Evolutionary conservation across 2,797 vertebrate species (phyloP).

Genomic region (Acipenser oxyrinchus): DNA sequence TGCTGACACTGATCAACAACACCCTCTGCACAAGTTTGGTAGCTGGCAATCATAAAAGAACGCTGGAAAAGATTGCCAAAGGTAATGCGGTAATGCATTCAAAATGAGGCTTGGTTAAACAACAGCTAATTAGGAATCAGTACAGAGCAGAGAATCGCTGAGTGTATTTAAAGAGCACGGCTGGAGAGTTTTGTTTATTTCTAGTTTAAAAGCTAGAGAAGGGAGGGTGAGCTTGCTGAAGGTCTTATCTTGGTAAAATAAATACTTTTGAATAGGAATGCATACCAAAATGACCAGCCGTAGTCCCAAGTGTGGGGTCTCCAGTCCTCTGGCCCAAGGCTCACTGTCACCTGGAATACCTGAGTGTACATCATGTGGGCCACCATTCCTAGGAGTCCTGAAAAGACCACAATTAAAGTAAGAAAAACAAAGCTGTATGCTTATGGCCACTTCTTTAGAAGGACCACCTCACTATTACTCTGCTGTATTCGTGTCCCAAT

Average conservation of each 20-base stretch:
- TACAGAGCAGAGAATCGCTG: not conserved
- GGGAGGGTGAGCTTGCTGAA: not conserved
- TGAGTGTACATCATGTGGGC: conserved; percentile 75
- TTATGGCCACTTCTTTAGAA: no score
- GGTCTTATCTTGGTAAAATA: not conserved
- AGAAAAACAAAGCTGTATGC: not conserved
- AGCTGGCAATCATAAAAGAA: not conserved
- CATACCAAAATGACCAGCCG: conserved; percentile 67
- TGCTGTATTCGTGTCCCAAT: no score
- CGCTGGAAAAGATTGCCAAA: not conserved
- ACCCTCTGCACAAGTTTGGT: not conserved
- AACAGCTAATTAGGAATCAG: not conserved
- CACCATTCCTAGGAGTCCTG: conserved; percentile 88
- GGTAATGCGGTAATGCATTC: not conserved
- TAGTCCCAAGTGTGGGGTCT: conserved; percentile 69
- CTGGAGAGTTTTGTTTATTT: conserved; percentile 3
- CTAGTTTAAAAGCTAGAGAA: not conserved
- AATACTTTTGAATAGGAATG: not conserved
- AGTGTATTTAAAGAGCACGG: not conserved
- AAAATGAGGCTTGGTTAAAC: not conserved
- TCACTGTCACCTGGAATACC: conserved; percentile 68
- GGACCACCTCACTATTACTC: no score
- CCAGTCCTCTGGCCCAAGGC: conserved; percentile 70
- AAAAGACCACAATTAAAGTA: not conserved
- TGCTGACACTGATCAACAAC: no score